A percentile compares a stretch with the other conserved stretches of the same genome.
These are phyloP conservation scores for Stenchaetothrips biformis DNA, from an alignment of 2,888 invertebrate species.

Conservation along the genomic window DNA sequence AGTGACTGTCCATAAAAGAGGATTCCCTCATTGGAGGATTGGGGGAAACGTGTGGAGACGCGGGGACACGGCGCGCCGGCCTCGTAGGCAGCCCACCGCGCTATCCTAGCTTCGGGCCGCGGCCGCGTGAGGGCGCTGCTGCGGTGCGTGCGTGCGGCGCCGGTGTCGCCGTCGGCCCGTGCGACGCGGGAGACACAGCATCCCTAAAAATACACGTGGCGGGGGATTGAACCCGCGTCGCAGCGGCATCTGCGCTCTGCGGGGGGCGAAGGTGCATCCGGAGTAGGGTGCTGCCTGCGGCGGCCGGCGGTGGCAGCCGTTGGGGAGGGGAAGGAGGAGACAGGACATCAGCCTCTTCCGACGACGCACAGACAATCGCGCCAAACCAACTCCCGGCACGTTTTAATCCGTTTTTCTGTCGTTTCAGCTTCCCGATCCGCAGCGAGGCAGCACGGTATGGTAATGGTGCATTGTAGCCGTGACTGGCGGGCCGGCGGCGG, in stretches of 20 bases:
- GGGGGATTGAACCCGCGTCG: background rate
- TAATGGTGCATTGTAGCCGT: too few species aligned
- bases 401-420: too few species aligned
- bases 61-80: background rate
- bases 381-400: too few species aligned
- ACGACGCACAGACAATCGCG: too few species aligned
- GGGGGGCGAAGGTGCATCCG: background rate
- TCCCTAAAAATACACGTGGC: background rate
- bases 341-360: background rate
- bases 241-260: background rate
- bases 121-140: background rate
- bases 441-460: too few species aligned
- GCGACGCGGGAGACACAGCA: background rate
- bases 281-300: background rate
- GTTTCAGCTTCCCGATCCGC: too few species aligned
- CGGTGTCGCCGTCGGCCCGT: background rate
- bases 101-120: background rate
- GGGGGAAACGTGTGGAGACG: too few species aligned
- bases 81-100: background rate
- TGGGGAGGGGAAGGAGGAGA: background rate
- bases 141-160: background rate
- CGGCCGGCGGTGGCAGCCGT: background rate
- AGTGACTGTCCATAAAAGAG: too few species aligned
- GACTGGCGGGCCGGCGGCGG: too few species aligned
- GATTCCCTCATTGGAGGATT: too few species aligned